Conservation (phyloP, 2,797 vertebrate genomes). For the Cyprinella venusta region DNA sequence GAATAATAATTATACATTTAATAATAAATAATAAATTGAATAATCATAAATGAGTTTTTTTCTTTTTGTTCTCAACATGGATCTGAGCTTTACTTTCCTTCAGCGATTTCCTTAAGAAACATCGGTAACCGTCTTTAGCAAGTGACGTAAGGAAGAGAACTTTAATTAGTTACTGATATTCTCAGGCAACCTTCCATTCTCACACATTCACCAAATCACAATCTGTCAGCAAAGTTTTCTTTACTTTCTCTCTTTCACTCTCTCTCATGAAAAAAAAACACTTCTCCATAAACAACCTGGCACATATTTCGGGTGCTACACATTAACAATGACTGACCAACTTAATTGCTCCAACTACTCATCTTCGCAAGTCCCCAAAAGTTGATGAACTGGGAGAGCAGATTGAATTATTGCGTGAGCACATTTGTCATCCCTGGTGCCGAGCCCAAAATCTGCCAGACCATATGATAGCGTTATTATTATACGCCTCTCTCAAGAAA, state of each 20-base stretch:
- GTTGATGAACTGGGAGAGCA: conserved; percentile 87
- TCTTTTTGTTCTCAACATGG: not conserved
- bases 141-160: conserved; percentile 56
- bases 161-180: conserved; percentile 77
- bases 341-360: conserved; percentile 80
- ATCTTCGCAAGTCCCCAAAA: conserved; percentile 82
- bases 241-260: conserved; percentile 40
- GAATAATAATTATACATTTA: no score
- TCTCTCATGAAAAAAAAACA: conserved; percentile 70
- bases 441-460: conserved; percentile 87
- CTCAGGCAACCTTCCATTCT: conserved; percentile 77
- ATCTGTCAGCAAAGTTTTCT: conserved; percentile 75
- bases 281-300: conserved; percentile 80
- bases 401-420: conserved; percentile 87
- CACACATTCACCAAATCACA: conserved; percentile 79
- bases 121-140: conserved; percentile 35
- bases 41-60: not conserved
- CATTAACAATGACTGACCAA: conserved; percentile 72
- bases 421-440: conserved; percentile 86
- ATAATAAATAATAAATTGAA: no score
- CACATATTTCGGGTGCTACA: conserved; percentile 78
- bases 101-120: not conserved
- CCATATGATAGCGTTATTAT: conserved; percentile 88
- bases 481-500: conserved; percentile 83
- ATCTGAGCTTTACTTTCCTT: not conserved